phyloP scores from a whole-genome alignment of 2,797 vertebrate species.

The Apogon talboti region DNA sequence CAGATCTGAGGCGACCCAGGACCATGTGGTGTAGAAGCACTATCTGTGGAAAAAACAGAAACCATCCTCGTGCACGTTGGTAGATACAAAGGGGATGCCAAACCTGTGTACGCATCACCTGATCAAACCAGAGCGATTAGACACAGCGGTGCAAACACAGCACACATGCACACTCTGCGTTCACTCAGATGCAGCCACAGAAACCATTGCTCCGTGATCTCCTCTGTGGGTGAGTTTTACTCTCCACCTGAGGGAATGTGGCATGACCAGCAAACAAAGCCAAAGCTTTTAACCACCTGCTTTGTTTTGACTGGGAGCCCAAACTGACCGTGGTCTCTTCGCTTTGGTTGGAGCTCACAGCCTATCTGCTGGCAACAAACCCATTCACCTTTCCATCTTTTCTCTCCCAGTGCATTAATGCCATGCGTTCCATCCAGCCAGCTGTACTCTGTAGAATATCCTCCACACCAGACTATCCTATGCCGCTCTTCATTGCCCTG shows the following conservation, averaged over 20 bases:
- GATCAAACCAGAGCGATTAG: conserved; percentile 44
- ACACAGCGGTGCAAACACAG: conserved; percentile 3
- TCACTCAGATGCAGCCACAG: conserved; percentile 18
- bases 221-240: conserved; percentile 5
- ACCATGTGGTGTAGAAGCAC: no score
- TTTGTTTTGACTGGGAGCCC: conserved; percentile 14
- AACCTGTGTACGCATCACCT: background rate
- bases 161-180: conserved; percentile 13
- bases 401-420: conserved; percentile 19
- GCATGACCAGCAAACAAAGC: conserved; percentile 2
- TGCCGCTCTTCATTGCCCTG: conserved; percentile 18
- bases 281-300: conserved; percentile 13
- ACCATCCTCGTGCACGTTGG: background rate
- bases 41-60: no score
- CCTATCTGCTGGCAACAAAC: conserved; percentile 40
- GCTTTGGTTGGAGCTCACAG: conserved; percentile 15
- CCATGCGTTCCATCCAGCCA: conserved; percentile 39
- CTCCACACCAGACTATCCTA: conserved; percentile 35
- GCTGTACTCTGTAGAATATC: conserved; percentile 35
- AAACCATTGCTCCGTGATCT: background rate
- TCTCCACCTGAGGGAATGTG: background rate
- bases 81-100: conserved; percentile 26
- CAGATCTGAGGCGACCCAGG: no score
- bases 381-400: conserved; percentile 15
- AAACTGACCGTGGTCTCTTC: background rate